Evolutionary conservation across 2,113 vertebrate genomes (phyloP).

Genomic region (Hyaena hyaena): DNA sequence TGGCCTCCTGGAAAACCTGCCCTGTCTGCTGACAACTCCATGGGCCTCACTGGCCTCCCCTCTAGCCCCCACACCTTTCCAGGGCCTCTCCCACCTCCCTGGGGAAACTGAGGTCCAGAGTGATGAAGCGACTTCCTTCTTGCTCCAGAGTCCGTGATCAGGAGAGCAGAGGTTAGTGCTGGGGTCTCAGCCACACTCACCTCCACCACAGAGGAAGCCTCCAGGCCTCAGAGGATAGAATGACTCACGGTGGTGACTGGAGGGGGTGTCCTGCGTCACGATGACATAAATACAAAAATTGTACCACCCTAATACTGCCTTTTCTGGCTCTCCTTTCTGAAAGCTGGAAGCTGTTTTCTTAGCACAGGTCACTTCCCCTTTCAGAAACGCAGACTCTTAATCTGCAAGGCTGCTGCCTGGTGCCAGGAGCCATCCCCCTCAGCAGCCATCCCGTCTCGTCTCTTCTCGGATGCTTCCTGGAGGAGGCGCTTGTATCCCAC

Average conservation of each 20-base stretch:
- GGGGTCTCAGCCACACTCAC: not conserved
- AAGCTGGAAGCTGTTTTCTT: not conserved
- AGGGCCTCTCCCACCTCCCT: not conserved
- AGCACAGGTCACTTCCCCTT: not conserved
- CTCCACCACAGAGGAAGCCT: not conserved
- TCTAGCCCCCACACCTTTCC: not conserved
- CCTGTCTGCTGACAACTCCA: not conserved
- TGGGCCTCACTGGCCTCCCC: not conserved
- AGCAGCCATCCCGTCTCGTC: not conserved
- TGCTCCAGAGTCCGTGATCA: not conserved
- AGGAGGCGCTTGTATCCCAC: not conserved
- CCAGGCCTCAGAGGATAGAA: not conserved
- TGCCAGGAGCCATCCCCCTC: not conserved
- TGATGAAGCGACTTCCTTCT: not conserved
- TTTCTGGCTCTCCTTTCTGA: not conserved
- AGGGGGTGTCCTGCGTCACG: rapidly evolving
- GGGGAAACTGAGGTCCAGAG: not conserved
- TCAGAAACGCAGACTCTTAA: not conserved
- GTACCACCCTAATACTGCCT: not conserved
- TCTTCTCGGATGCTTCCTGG: not conserved
- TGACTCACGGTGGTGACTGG: not conserved
- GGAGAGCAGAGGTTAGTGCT: not conserved
- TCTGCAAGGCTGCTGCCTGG: not conserved
- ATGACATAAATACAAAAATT: not conserved
- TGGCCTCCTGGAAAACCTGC: not conserved